phyloP scores from a whole-genome alignment of 2,113 vertebrate species.

The Pipa parva region DNA sequence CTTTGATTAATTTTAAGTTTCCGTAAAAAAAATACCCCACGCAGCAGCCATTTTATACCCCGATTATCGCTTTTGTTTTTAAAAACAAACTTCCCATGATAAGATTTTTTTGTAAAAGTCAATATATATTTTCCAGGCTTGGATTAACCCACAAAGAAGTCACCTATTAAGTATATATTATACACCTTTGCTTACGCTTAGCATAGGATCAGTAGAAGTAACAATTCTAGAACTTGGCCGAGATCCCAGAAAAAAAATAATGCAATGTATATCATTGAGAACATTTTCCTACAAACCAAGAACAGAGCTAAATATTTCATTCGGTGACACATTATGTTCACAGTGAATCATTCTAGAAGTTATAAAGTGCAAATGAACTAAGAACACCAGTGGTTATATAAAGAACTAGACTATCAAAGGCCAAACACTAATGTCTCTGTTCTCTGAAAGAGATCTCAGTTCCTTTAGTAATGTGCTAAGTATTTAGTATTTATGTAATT shows the following conservation, averaged over 20 bases:
- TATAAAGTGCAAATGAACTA: not conserved
- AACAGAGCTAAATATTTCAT: not conserved
- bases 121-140: too few relatives aligned
- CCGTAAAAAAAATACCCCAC: too few relatives aligned
- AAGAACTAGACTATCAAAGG: not conserved
- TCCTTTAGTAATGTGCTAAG: too few relatives aligned
- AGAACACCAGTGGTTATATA: not conserved
- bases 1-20: too few relatives aligned
- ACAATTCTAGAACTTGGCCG: not conserved
- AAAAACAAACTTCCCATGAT: too few relatives aligned
- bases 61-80: too few relatives aligned
- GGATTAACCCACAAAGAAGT: too few relatives aligned
- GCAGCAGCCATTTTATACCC: too few relatives aligned
- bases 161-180: not conserved
- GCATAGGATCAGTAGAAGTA: not conserved
- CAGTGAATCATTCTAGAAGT: not conserved
- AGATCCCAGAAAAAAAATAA: not conserved
- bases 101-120: too few relatives aligned
- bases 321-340: not conserved
- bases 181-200: not conserved
- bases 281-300: not conserved
- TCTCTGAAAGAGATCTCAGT: too few relatives aligned
- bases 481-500: too few relatives aligned
- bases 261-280: not conserved
- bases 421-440: not conserved